These are phyloP conservation scores for Coracopsis vasa DNA, from an alignment of 2,113 vertebrate genomes.

Conservation along the genomic window DNA sequence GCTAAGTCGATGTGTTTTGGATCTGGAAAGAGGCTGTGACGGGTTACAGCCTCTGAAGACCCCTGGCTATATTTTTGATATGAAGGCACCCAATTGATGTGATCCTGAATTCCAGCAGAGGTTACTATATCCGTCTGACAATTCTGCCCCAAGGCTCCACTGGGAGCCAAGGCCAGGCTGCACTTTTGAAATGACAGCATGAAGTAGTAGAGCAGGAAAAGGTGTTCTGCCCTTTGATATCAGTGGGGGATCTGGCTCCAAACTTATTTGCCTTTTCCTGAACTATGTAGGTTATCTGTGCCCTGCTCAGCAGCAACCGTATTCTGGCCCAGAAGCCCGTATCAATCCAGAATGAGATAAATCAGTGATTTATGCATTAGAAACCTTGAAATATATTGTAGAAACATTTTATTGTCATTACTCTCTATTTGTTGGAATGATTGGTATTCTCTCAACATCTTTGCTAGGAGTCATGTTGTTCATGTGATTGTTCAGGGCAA, in stretches of 20 bases:
- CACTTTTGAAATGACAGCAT: not conserved
- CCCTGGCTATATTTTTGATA: not conserved
- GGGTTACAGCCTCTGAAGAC: not conserved
- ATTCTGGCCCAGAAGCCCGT: not conserved
- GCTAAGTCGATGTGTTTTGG: not conserved
- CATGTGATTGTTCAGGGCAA: not conserved
- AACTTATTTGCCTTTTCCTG: not conserved
- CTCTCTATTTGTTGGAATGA: not conserved
- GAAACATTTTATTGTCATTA: not conserved
- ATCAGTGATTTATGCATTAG: not conserved
- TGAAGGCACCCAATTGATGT: not conserved
- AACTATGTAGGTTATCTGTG: not conserved
- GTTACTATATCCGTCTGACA: not conserved
- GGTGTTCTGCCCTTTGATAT: not conserved
- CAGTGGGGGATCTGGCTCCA: not conserved
- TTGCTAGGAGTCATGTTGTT: not conserved
- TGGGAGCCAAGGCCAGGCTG: not conserved
- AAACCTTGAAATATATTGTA: not conserved
- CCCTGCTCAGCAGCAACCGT: not conserved
- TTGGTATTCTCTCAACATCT: not conserved
- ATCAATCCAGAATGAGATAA: not conserved
- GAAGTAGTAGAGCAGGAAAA: not conserved
- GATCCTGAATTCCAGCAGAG: not conserved
- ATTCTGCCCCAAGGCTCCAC: not conserved
- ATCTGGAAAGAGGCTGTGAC: not conserved